These are phyloP conservation scores for Dendroctonus ponderosae DNA, from an alignment of 1,140 invertebrate genomes.

Conservation along the genomic window DNA sequence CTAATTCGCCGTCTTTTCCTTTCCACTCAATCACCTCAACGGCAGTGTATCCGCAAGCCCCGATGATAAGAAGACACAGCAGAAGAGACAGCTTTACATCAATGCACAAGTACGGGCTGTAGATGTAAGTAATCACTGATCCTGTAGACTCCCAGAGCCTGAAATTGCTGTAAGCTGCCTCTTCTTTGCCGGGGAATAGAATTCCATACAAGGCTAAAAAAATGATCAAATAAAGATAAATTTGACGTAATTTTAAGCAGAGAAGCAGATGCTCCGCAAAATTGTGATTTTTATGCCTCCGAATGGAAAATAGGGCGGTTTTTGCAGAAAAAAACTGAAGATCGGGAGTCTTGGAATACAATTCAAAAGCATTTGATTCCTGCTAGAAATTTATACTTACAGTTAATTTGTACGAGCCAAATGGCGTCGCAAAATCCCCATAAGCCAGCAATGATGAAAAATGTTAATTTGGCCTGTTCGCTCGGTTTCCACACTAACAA, in stretches of 20 bases:
- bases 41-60: slow-evolving; percentile 67
- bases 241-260: neutral
- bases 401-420: slow-evolving; percentile 93
- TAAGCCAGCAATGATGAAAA: slow-evolving; percentile 80
- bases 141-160: slow-evolving; percentile 88
- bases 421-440: slow-evolving; percentile 91
- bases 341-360: neutral
- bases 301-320: no score
- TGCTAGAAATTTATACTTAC: slow-evolving; percentile 56
- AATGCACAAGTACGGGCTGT: slow-evolving; percentile 76
- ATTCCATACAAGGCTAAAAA: slow-evolving; percentile 83
- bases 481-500: slow-evolving; percentile 75
- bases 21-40: slow-evolving; percentile 40
- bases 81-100: slow-evolving; percentile 73
- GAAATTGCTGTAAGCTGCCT: slow-evolving; percentile 92
- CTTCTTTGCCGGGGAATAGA: slow-evolving; percentile 80
- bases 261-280: no score
- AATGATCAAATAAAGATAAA: slow-evolving; percentile 51
- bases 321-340: no score
- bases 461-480: slow-evolving; percentile 66
- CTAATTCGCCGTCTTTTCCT: neutral
- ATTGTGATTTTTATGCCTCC: no score
- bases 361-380: neutral
- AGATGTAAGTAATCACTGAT: slow-evolving; percentile 80
- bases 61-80: slow-evolving; percentile 68